These are phyloP conservation scores for Myopa tessellatipennis DNA, from an alignment of 2,888 invertebrate genomes.

Conservation along the genomic window DNA sequence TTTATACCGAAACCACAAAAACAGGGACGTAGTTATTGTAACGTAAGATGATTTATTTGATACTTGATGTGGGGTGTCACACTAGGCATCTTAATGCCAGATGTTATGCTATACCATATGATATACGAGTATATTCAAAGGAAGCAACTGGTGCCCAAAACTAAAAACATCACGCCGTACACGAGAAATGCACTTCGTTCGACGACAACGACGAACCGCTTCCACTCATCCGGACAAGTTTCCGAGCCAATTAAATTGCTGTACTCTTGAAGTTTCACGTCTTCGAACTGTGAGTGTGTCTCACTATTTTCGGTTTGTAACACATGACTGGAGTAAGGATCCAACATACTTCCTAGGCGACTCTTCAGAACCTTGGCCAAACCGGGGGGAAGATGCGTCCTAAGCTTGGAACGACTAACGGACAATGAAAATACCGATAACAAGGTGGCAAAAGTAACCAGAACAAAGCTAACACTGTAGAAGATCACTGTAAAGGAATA, in stretches of 20 bases:
- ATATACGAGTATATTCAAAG: slow-evolving; percentile 35
- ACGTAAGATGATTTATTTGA: neutral
- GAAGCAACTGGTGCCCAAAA: slow-evolving; percentile 45
- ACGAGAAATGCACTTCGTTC: slow-evolving; percentile 49
- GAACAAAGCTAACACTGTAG: slow-evolving; percentile 69
- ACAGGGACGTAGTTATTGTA: too few relatives aligned
- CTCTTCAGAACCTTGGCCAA: slow-evolving; percentile 49
- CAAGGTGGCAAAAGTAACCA: slow-evolving; percentile 70
- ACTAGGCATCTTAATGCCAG: too few relatives aligned
- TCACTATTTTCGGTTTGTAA: slow-evolving; percentile 44
- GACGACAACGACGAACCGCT: slow-evolving; percentile 49
- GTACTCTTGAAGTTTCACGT: slow-evolving; percentile 51
- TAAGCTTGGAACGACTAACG: slow-evolving; percentile 48
- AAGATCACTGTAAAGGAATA: slow-evolving; percentile 68
- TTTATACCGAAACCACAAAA: too few relatives aligned
- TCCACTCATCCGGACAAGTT: slow-evolving; percentile 51
- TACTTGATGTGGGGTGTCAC: too few relatives aligned
- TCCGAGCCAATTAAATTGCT: slow-evolving; percentile 49
- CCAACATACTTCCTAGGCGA: slow-evolving; percentile 42
- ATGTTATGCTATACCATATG: too few relatives aligned
- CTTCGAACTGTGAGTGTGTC: slow-evolving; percentile 48
- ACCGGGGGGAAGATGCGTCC: slow-evolving; percentile 46
- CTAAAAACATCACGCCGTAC: slow-evolving; percentile 45
- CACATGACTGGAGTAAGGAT: slow-evolving; percentile 14
- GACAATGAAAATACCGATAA: slow-evolving; percentile 69